Conservation (phyloP, 2,797 vertebrate species). For the Tarsius wallacei region DNA sequence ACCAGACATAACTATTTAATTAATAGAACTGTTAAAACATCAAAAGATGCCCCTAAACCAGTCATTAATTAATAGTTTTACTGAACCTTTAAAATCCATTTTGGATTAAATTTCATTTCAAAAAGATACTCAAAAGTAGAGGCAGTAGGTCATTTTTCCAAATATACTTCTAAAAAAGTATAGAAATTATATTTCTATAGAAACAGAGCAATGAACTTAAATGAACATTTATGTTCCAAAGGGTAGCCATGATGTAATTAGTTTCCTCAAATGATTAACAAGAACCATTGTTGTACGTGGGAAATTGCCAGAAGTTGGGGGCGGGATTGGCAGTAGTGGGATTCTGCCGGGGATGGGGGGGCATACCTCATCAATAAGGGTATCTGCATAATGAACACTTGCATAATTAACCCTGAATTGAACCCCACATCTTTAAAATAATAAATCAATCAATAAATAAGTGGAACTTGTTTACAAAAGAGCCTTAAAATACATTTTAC, state of each 20-base stretch:
- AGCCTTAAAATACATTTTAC: neutral
- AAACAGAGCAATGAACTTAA: neutral
- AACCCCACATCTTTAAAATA: no score
- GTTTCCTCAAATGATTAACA: neutral
- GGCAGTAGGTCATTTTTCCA: neutral
- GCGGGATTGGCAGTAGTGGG: no score
- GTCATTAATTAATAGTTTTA: neutral
- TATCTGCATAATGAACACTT: no score
- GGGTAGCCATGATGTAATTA: neutral
- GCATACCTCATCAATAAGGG: no score
- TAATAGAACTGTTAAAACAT: neutral
- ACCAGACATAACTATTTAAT: neutral
- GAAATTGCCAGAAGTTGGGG: no score
- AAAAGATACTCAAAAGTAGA: conserved; percentile 34
- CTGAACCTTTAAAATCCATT: neutral
- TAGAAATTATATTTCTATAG: neutral
- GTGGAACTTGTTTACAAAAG: neutral
- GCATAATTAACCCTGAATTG: no score
- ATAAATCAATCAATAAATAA: no score
- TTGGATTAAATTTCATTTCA: conserved; percentile 29
- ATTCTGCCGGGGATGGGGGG: no score
- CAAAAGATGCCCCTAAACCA: neutral
- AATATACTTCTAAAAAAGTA: neutral
- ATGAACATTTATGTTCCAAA: neutral
- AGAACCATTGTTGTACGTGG: neutral